These are phyloP conservation scores for Pteronotus mesoamericanus DNA, from an alignment of 2,797 vertebrate species.

Conservation along the genomic window DNA sequence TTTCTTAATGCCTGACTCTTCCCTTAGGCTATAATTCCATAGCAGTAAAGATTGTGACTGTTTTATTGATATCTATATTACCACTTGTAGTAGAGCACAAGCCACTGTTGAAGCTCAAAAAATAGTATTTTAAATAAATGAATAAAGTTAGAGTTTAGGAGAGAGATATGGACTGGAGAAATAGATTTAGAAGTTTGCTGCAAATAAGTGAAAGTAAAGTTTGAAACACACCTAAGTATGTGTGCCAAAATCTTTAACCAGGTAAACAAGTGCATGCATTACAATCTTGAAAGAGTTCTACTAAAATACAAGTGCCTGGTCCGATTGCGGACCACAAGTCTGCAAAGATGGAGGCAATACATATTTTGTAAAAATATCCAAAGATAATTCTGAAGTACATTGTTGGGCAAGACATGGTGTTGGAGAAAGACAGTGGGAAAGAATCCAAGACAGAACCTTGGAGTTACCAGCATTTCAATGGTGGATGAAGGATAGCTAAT, in stretches of 20 bases:
- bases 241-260: not conserved
- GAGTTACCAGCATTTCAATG: not conserved
- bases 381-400: not conserved
- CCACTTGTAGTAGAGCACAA: not conserved
- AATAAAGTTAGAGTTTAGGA: not conserved
- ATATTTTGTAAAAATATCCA: not conserved
- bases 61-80: not conserved
- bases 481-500: not conserved
- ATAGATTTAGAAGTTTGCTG: not conserved
- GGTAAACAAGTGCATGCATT: not conserved
- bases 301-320: not conserved
- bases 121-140: not conserved
- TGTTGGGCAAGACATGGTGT: not conserved
- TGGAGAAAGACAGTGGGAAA: not conserved
- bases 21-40: not conserved
- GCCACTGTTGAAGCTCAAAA: not conserved
- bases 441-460: not conserved
- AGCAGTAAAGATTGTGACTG: not conserved
- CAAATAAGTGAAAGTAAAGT: not conserved
- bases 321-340: not conserved
- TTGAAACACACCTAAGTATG: not conserved
- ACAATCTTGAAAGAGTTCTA: not conserved
- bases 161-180: not conserved
- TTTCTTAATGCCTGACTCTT: not conserved
- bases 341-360: not conserved